Percentiles rank a stretch among this genome's conserved stretches.
Evolutionary conservation across 2,888 invertebrate genomes (phyloP).

Genomic region (Aspidiotus rigidus): DNA sequence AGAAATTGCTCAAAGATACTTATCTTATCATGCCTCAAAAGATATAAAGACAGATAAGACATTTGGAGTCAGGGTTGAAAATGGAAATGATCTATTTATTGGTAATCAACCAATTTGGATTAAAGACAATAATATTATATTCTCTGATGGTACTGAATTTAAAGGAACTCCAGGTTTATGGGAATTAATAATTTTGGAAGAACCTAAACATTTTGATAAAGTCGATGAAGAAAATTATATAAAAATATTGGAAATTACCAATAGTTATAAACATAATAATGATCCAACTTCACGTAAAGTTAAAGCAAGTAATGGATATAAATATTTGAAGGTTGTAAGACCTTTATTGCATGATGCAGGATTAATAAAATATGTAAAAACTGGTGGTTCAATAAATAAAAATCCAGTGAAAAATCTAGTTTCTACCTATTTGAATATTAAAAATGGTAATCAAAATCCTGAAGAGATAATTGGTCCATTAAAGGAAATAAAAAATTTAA

Average conservation of each 20-base stretch:
- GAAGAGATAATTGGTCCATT: background rate
- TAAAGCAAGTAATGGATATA: conserved; percentile 3
- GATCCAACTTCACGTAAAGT: too few relatives aligned
- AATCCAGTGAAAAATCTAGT: background rate
- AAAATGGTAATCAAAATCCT: conserved; percentile 5
- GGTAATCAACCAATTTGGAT: conserved; percentile 4
- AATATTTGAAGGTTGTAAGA: background rate
- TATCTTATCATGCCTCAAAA: conserved; percentile 7
- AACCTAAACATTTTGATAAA: background rate
- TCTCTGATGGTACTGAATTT: background rate
- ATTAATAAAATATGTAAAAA: background rate
- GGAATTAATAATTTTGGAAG: background rate
- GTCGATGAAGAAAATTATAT: background rate
- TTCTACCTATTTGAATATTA: background rate
- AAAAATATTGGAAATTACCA: conserved; percentile 3
- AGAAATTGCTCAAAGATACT: conserved; percentile 8
- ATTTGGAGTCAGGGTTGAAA: background rate
- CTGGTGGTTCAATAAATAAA: background rate
- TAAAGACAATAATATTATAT: background rate
- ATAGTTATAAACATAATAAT: too few relatives aligned
- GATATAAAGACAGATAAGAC: conserved; percentile 8
- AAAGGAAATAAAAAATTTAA: background rate
- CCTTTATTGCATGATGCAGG: background rate
- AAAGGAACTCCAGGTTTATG: background rate
- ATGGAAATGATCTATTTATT: background rate